Base-by-base conservation (phyloP, 2,797 vertebrate genomes). In the Chaetodon trifasciatus region DNA sequence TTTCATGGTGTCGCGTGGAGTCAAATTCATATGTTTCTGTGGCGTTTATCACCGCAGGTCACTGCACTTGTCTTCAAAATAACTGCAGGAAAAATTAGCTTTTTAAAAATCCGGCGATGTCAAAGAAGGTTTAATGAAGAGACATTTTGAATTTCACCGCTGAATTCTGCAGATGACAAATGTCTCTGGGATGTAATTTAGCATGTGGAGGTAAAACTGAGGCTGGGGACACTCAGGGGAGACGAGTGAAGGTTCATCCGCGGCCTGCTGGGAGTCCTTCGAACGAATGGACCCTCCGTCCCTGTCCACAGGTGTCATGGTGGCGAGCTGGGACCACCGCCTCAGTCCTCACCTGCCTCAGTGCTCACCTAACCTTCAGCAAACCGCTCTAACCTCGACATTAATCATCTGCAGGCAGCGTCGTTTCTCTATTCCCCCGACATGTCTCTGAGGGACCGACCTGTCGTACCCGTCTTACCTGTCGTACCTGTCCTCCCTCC, bases 351-450 rank as follows among this genome's bases (percentile, higher is more conserved):
- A 63, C 65, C 69, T 28, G 56, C 83, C 49, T 72, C 74, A n/a
- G 83, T 83, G 79, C 81, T 67, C 69, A 17, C 44, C 65, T 67
- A n/a, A 84, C 85, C 86, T 86, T 85, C 84, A 90, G 52, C 82
- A 73, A 88, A 69, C 84, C 23, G n/a, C 56, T 64, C 44, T 35
- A 46, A 83, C 84, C 84, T 56, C 71, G 13, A 78, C 86, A 91
- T 91, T 87, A 87, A 90, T 91, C 90, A 91, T 90, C 60, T 6
- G 77, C 79, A 79, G 82, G 77, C 85, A 35, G 63, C 64, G 1
- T 3, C 53, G 78, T 81, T 70, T 81, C 76, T 68, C 7, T 12
- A 37, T 7, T 70, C 46, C 74, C 66, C 44, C 13, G 5, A 24
- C 70, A 1, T 1, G 47, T 79, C 87, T 83, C 87, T 0, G 44